Percentiles rank a stretch among this genome's conserved stretches.
Evolutionary conservation across 2,888 invertebrate species (phyloP).

Genomic region (Hanleya hanleyi): DNA sequence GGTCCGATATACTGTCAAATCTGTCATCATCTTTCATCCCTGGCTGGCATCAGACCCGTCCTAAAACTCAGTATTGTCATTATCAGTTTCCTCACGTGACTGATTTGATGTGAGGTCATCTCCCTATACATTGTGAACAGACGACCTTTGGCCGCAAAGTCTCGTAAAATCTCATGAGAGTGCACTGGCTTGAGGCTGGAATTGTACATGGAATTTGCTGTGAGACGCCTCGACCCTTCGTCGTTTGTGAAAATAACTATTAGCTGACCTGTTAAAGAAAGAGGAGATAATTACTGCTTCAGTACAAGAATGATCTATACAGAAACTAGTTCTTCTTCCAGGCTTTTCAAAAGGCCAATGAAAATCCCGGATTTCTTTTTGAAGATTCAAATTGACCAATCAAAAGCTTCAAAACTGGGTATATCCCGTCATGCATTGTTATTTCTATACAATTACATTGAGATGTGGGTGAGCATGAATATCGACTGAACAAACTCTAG

Average conservation of each 20-base stretch:
- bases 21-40: not conserved
- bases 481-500: too few relatives aligned
- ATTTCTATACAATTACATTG: too few relatives aligned
- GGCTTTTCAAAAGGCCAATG: too few relatives aligned
- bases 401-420: too few relatives aligned
- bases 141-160: conserved; percentile 55
- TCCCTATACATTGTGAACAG: conserved; percentile 62
- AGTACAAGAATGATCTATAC: not conserved
- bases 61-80: conserved; percentile 42
- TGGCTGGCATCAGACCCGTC: not conserved
- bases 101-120: conserved; percentile 61
- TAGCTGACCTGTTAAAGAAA: conserved; percentile 42
- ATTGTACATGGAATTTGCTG: conserved; percentile 60
- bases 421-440: too few relatives aligned
- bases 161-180: conserved; percentile 56
- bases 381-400: too few relatives aligned
- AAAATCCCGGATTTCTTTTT: too few relatives aligned
- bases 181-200: conserved; percentile 53
- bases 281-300: not conserved
- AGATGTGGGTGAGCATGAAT: too few relatives aligned
- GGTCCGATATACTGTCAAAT: too few relatives aligned
- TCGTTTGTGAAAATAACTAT: conserved; percentile 59
- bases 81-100: conserved; percentile 56
- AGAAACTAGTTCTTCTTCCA: not conserved
- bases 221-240: conserved; percentile 57